Evolutionary conservation across 2,888 invertebrate genomes (phyloP), one percentile per base, ranked within the genome.

Genomic region (Marronus borbonicus): DNA sequence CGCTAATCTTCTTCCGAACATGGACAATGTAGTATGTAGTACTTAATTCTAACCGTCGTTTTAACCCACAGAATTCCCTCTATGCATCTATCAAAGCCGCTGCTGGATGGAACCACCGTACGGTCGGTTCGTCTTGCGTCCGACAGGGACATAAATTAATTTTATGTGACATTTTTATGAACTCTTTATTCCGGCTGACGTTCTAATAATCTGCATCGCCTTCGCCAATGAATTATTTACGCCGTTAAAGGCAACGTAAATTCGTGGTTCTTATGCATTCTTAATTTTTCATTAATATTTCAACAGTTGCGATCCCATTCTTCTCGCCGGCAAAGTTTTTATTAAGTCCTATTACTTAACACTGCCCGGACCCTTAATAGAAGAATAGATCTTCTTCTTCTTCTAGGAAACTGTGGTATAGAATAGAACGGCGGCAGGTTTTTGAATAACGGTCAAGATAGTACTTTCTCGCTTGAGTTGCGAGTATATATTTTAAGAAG

Each of bases 131-230:
- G 20, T 64, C 36, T 64, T 14, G 4, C 31, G 24, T 64, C 24
- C 55, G 7, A 74, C 36, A 58, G 36, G 39, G n/a, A 65, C 68
- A 69, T 76, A 76, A 76, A 76, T 76, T 76, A 60, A 76, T 58
- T 69, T 69, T 69, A 76, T 69, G 69, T 60, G 68, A 62, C 64
- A 77, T 64, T 65, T 77, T 77, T 72, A 77, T 72, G 64, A 72
- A 72, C 52, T 72, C 50, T 49, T 72, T 55, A 72, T 52, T 49
- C 64, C 50, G 52, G 14, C 62, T 62, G 72, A 72, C 58, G 39
- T 65, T 72, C 50, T 72, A 72, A 72, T 77, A 65, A 77, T 64
- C 72, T 64, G 20, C 17, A 44, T 36, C 55, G 17, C 66, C 36
- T 31, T 66, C 58, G 17, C 39, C 20, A 58, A 72, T 76, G 65